These are phyloP conservation scores for Syngnathus floridae DNA, from an alignment of 2,113 vertebrate genomes.

Conservation along the genomic window DNA sequence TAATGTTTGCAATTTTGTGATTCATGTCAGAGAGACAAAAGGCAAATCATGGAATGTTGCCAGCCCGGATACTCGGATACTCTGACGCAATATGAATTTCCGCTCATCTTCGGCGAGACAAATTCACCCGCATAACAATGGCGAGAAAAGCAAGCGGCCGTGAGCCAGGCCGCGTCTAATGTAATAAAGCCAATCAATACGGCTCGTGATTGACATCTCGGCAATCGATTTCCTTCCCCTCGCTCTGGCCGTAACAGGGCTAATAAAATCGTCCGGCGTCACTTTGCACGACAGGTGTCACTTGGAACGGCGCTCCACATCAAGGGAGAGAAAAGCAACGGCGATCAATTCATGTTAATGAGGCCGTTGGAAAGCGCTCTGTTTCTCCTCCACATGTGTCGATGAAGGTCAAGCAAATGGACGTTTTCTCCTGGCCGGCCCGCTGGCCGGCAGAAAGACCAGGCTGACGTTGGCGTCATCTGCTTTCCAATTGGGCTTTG, in stretches of 20 bases:
- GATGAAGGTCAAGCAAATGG: conserved; percentile 75
- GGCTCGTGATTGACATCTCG: conserved; percentile 40
- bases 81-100: too few species aligned
- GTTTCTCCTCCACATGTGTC: conserved; percentile 62
- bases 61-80: too few species aligned
- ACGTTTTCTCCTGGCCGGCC: too few species aligned
- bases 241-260: conserved; percentile 24
- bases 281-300: conserved; percentile 61
- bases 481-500: conserved; percentile 3
- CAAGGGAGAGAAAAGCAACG: conserved; percentile 53
- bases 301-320: conserved; percentile 43
- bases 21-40: too few species aligned
- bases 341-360: conserved; percentile 69
- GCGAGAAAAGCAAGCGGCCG: conserved; percentile 38
- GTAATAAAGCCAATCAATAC: conserved; percentile 47
- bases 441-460: conserved; percentile 17
- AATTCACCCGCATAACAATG: conserved; percentile 18
- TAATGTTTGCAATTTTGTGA: too few species aligned
- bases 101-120: not conserved
- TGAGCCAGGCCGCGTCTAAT: conserved; percentile 44
- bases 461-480: conserved; percentile 20
- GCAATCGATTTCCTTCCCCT: conserved; percentile 30
- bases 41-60: too few species aligned
- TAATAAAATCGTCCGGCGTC: conserved; percentile 59
- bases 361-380: conserved; percentile 63